Evolutionary conservation across 2,113 vertebrate species (phyloP).

Genomic region (Charina bottae): DNA sequence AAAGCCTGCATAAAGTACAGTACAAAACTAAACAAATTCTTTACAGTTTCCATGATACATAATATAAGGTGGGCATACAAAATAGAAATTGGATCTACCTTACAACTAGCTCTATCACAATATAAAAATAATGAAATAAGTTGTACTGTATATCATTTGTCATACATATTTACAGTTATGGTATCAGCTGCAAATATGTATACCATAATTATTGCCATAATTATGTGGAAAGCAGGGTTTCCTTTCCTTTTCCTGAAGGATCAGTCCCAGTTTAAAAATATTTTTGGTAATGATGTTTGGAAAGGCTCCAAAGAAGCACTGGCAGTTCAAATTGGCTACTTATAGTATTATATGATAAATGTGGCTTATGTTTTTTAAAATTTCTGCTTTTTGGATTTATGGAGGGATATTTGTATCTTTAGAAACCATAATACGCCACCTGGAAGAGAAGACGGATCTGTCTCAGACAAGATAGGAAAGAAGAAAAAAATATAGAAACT

Average conservation of each 20-base stretch:
- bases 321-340: background rate
- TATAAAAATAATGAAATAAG: background rate
- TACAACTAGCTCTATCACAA: background rate
- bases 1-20: background rate
- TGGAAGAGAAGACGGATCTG: conserved; percentile 24
- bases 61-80: background rate
- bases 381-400: background rate
- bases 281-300: background rate
- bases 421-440: conserved; percentile 53
- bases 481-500: conserved; percentile 27
- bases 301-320: background rate
- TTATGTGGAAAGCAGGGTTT: background rate
- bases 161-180: background rate
- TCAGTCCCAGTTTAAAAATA: background rate
- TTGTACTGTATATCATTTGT: background rate
- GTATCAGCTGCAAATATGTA: background rate
- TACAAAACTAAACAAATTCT: background rate
- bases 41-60: background rate
- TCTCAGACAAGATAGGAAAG: background rate
- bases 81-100: background rate
- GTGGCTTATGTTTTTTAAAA: background rate
- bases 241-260: background rate
- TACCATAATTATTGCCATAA: background rate
- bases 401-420: background rate
- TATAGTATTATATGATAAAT: background rate